Conservation (phyloP, 2,113 vertebrate genomes). For the Nothobranchius furzeri region DNA sequence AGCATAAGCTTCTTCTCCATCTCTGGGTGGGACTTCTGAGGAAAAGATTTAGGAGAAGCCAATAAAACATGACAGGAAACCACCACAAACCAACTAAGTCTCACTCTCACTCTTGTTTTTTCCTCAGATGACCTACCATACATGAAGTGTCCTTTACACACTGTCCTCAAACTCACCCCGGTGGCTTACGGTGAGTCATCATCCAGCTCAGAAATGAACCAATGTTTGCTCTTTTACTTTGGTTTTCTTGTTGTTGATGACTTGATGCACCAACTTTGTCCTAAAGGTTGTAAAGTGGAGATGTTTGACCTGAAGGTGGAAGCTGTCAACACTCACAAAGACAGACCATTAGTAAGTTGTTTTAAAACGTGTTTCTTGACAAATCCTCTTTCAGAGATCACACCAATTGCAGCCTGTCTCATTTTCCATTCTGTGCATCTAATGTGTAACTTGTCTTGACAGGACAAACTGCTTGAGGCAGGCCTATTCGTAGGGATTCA, state of each 20-base stretch:
- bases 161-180: constrained; percentile 91
- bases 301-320: constrained; percentile 87
- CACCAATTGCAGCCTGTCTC: background rate
- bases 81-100: background rate
- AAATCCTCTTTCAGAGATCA: background rate
- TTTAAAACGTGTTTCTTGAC: background rate
- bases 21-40: background rate
- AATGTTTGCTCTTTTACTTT: background rate
- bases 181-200: constrained; percentile 90
- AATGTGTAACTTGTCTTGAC: background rate
- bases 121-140: constrained; percentile 91
- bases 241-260: constrained; percentile 7
- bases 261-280: background rate
- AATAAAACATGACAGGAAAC: constrained; percentile 5
- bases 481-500: constrained; percentile 2
- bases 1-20: background rate
- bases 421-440: background rate
- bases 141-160: constrained; percentile 92
- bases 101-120: constrained; percentile 1
- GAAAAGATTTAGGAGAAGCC: constrained; percentile 1
- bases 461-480: background rate
- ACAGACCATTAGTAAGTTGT: constrained; percentile 85
- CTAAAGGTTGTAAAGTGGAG: constrained; percentile 93
- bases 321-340: constrained; percentile 92
- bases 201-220: background rate